A percentile compares a stretch with the other conserved stretches of the same genome.
Evolutionary conservation across 2,797 vertebrate species (phyloP).

Genomic region (Tauraco hartlaubi): DNA sequence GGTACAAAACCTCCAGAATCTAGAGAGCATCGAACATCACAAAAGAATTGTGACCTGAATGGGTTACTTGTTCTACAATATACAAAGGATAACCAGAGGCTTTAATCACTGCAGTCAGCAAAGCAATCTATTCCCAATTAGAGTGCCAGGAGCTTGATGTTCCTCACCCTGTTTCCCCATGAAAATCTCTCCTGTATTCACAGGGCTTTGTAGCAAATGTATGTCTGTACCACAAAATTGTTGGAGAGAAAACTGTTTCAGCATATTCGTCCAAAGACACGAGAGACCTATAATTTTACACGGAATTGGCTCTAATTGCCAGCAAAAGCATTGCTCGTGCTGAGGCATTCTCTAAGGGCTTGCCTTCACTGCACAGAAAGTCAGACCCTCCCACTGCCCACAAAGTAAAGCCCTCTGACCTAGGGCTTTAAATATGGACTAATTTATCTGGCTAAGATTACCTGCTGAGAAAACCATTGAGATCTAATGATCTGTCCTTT

Average conservation of each 20-base stretch:
- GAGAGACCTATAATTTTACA: conserved; percentile 58
- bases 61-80: background rate
- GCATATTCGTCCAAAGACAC: background rate
- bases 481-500: conserved; percentile 51
- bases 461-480: conserved; percentile 49
- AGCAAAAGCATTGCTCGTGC: conserved; percentile 16
- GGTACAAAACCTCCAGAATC: background rate
- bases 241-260: conserved; percentile 51
- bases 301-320: conserved; percentile 54
- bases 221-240: conserved; percentile 39
- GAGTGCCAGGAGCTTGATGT: background rate
- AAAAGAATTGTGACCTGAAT: background rate
- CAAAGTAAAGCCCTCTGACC: conserved; percentile 52
- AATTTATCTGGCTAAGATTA: conserved; percentile 52
- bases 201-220: background rate
- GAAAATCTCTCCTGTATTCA: conserved; percentile 26
- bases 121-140: conserved; percentile 9
- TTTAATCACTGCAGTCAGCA: background rate
- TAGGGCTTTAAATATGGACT: conserved; percentile 30
- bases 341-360: conserved; percentile 1
- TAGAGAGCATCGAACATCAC: background rate
- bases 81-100: background rate
- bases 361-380: background rate
- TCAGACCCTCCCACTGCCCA: conserved; percentile 25
- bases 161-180: background rate